Evolutionary conservation across 1,140 invertebrate species (phyloP), one percentile per base, ranked within the genome.

Genomic region (Orussus abietinus): DNA sequence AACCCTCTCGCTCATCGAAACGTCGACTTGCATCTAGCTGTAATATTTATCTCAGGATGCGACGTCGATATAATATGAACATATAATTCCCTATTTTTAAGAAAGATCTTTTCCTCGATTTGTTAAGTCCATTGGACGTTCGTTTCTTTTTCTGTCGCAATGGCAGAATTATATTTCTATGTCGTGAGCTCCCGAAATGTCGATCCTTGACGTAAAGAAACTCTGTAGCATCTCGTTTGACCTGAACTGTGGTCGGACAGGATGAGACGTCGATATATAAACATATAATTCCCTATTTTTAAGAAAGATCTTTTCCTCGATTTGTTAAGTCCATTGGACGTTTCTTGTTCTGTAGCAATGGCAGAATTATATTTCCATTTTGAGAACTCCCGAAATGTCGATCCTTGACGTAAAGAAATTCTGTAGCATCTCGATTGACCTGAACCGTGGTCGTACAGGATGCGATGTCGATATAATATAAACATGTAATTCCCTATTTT

Each of bases 61-160:
- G 29, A 21, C 18, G 17, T 29, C 12, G 25, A 5, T 13, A 4
- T 22, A 38, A 26, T n/a, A 14, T n/a, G 12, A 14, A 17, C 5
- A 15, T 18, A 15, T 14, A 14, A 3, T 14, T 29, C n/a, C 4
- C 3, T 12, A 29, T 12, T 29, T 28, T 26, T 38, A 14, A 12
- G 17, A 5, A 35, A 14, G 5, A 14, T 35, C 4, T 45, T 49
- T 44, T 44, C 26, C 7, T 45, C 42, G 29, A 45, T 45, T 30
- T 30, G 39, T 38, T 45, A 31, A 38, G 34, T 19, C 26, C 15
- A 41, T 33, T 18, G 37, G 20, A 33, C 28, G 33, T 34, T 20
- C n/a, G n/a, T n/a, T n/a, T n/a, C n/a, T n/a, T n/a, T n/a, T n/a
- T n/a, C n/a, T n/a, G n/a, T n/a, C n/a, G n/a, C n/a, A n/a, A n/a